Conservation (phyloP, 2,797 vertebrate genomes). For the Bovichtus variegatus region DNA sequence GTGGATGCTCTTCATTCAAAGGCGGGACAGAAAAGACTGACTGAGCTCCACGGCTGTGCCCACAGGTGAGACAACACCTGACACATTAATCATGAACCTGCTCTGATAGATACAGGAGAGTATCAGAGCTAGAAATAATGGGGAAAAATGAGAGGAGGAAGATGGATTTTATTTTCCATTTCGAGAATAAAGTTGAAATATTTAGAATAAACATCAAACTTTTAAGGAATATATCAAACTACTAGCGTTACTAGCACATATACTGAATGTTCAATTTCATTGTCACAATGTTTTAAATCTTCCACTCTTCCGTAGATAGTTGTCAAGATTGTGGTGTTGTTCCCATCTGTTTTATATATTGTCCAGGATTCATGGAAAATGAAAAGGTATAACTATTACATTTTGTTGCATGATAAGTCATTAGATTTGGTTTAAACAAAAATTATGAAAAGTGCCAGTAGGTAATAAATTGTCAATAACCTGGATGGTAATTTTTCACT, state of each 20-base stretch:
- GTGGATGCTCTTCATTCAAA: conserved; percentile 96
- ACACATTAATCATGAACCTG: not conserved
- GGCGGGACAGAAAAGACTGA: conserved; percentile 90
- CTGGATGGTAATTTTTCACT: not conserved
- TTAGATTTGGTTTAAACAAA: not conserved
- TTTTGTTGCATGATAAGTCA: no score
- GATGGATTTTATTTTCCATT: no score
- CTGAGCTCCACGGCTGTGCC: conserved; percentile 93
- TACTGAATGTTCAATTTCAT: no score
- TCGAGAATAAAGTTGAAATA: no score
- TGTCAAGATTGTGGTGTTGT: not conserved
- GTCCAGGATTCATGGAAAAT: not conserved
- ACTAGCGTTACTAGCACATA: no score
- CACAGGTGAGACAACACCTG: conserved; percentile 86
- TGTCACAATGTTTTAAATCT: no score
- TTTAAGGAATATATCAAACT: no score
- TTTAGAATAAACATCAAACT: no score
- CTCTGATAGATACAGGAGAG: not conserved
- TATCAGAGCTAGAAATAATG: no score
- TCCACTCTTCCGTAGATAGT: no score
- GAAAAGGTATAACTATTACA: not conserved
- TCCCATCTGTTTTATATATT: not conserved
- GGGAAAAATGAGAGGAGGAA: no score
- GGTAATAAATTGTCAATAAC: not conserved
- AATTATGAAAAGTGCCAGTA: not conserved